These are phyloP conservation scores for Caenorhabditis japonica DNA, from an alignment of 2,888 invertebrate species.

Conservation along the genomic window DNA sequence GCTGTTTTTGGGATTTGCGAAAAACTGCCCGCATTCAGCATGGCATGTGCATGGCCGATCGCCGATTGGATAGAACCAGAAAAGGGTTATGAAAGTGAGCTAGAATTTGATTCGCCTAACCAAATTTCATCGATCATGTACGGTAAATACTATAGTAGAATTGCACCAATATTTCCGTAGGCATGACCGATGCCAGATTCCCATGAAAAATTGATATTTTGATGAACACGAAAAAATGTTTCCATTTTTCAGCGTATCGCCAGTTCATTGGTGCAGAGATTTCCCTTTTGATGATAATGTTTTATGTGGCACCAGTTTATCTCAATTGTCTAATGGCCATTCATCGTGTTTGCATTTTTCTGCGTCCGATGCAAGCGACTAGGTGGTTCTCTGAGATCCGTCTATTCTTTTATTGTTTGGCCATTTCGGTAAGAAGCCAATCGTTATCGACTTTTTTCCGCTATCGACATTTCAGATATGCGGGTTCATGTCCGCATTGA, in stretches of 20 bases:
- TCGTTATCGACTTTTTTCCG: too few species aligned
- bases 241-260: slow-evolving; percentile 14
- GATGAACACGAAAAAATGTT: too few species aligned
- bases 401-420: slow-evolving; percentile 8
- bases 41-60: slow-evolving; percentile 32
- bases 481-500: too few species aligned
- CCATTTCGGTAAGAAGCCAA: not conserved
- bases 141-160: too few species aligned
- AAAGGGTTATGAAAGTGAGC: slow-evolving; percentile 29
- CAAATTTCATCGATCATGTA: too few species aligned
- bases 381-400: too few species aligned
- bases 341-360: slow-evolving; percentile 19
- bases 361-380: slow-evolving; percentile 7
- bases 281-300: slow-evolving; percentile 7
- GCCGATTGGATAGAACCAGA: slow-evolving; percentile 5
- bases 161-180: too few species aligned
- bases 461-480: too few species aligned
- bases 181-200: too few species aligned
- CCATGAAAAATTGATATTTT: too few species aligned
- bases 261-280: slow-evolving; percentile 10
- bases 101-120: too few species aligned
- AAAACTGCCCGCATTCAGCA: slow-evolving; percentile 9
- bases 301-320: slow-evolving; percentile 24
- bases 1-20: slow-evolving; percentile 9
- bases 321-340: slow-evolving; percentile 26